Evolutionary conservation across 2,888 invertebrate genomes (phyloP), one percentile per base, ranked within the genome.

Genomic region (Scaptomyza parva): DNA sequence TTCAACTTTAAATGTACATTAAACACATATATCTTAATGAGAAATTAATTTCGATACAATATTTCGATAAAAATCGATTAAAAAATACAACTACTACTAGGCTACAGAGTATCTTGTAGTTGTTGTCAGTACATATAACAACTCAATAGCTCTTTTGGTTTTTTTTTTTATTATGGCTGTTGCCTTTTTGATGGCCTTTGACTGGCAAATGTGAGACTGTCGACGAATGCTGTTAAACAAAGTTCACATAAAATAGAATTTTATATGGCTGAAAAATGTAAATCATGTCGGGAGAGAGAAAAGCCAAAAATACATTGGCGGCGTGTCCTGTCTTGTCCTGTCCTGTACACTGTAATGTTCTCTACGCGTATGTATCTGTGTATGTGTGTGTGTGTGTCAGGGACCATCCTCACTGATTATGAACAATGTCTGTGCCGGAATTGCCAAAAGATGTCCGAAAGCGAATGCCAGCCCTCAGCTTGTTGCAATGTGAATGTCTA

Each of bases 221-320:
- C 63, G 30, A 53, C 64, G 69, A 59, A 73, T 72, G 77, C 77
- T 70, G 77, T 70, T 75, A 71, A 68, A 59, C 70, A 86, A 70
- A 75, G 71, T 81, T 81, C 81, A 84, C 76, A 86, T 86, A 86
- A 84, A 84, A 85, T 85, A 72, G 78, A 84, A 78, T 85, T 82
- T 84, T 85, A 74, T 81, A 84, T 84, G 76, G 85, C 72, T 82
- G 64, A 81, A 86, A 84, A 85, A 81, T 85, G 78, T 84, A 84
- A 87, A 85, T 87, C 85, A 86, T 86, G 87, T 81, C 76, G 37
- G 1, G 11, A 48, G 66, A 75, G 63, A 18, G 28, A 17, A 20
- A 47, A 44, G 55, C 51, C 61, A 52, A 44, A 47, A 57, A 64
- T 48, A 59, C 57, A 47, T 17, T 17, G 37, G 37, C 17, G 17